phyloP scores from a whole-genome alignment of 2,888 invertebrate species.

The Xylocampa areola region DNA sequence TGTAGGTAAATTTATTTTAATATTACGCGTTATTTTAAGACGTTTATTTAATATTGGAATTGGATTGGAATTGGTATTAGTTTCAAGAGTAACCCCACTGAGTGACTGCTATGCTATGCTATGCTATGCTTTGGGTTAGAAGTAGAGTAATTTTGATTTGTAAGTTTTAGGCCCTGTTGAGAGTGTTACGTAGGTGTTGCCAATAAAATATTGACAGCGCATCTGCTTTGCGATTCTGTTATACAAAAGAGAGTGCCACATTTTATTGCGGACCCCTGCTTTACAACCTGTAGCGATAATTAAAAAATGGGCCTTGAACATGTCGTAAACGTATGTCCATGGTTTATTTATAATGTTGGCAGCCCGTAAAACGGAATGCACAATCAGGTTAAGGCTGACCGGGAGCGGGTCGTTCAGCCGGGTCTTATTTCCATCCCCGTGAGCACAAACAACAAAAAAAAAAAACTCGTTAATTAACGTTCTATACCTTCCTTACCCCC shows the following conservation, averaged over 20 bases:
- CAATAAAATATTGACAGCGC: constrained; percentile 52
- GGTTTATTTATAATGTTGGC: constrained; percentile 57
- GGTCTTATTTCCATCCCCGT: constrained; percentile 54
- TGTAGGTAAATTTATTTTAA: no score
- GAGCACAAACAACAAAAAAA: constrained; percentile 56
- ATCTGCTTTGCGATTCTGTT: constrained; percentile 49
- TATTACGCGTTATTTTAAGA: no score
- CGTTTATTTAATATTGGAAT: no score
- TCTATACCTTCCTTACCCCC: constrained; percentile 35
- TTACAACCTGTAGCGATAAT: constrained; percentile 52
- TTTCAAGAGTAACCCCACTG: no score
- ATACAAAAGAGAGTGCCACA: constrained; percentile 49
- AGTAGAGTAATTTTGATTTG: constrained; percentile 15
- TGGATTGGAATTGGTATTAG: no score
- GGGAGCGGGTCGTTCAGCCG: constrained; percentile 47
- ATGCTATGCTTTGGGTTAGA: no score
- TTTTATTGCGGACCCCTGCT: constrained; percentile 53
- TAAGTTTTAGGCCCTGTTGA: constrained; percentile 36
- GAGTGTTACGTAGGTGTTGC: constrained; percentile 45
- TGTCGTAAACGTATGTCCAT: constrained; percentile 31
- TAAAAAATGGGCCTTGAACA: constrained; percentile 54
- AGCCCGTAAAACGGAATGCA: constrained; percentile 55
- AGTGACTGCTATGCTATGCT: no score
- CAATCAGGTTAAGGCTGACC: constrained; percentile 59
- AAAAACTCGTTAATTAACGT: constrained; percentile 60